These are phyloP conservation scores for Drosophila nigromelanica DNA, from an alignment of 1,140 invertebrate species.

Conservation along the genomic window DNA sequence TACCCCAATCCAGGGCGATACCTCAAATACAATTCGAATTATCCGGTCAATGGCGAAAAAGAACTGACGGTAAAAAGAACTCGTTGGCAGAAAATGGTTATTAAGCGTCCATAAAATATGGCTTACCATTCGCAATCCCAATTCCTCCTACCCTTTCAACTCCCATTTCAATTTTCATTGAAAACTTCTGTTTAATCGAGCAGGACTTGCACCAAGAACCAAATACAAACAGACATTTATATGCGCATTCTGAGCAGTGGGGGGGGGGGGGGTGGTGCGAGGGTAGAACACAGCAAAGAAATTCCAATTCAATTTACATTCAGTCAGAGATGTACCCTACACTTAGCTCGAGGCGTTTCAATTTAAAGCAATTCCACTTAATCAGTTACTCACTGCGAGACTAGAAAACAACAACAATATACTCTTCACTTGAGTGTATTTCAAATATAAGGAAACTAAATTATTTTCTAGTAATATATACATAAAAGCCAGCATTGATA, in stretches of 20 bases:
- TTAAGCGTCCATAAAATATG: conserved; percentile 19
- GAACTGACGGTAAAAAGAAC: background rate
- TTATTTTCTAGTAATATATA: no score
- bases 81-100: conserved; percentile 24
- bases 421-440: no score
- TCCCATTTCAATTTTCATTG: conserved; percentile 12
- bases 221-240: conserved; percentile 27
- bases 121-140: background rate
- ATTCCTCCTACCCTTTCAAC: background rate
- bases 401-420: no score
- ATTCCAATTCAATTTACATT: conserved; percentile 29
- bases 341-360: background rate
- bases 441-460: no score
- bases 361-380: background rate
- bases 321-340: conserved; percentile 3
- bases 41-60: background rate
- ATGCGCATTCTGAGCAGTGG: conserved; percentile 28
- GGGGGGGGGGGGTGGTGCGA: background rate
- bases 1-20: background rate
- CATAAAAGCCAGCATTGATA: no score
- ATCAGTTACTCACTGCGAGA: background rate
- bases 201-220: conserved; percentile 20
- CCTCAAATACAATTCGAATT: background rate
- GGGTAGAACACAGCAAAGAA: background rate
- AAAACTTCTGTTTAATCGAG: conserved; percentile 67